phyloP scores from a whole-genome alignment of 1,140 invertebrate species.

The Drosophila melanogaster region DNA sequence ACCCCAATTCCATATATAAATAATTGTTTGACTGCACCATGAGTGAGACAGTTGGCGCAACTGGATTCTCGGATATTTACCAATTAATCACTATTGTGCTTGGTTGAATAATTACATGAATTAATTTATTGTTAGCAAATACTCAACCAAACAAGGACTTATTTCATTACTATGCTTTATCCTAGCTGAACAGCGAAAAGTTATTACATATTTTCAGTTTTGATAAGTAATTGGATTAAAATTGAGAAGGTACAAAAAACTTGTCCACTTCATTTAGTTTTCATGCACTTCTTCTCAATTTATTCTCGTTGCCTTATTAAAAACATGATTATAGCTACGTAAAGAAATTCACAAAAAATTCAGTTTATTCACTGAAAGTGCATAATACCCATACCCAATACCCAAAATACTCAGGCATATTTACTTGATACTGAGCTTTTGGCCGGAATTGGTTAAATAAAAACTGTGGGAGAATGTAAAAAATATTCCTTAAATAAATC shows the following conservation, averaged over 20 bases:
- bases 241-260: no score
- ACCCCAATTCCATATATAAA: neutral
- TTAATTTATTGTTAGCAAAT: neutral
- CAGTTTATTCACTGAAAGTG: neutral
- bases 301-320: no score
- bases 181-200: no score
- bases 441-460: neutral
- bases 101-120: neutral
- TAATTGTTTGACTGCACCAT: neutral
- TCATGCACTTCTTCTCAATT: no score
- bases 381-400: neutral
- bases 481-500: neutral
- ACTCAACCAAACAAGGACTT: no score
- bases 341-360: neutral
- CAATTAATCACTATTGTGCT: conserved; percentile 1
- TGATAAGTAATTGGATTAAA: no score
- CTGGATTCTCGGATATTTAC: neutral
- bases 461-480: neutral
- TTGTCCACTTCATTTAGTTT: no score
- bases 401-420: neutral
- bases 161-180: neutral
- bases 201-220: no score
- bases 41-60: neutral
- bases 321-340: neutral
- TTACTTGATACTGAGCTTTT: neutral